Conservation (phyloP, 2,797 vertebrate species). For the Sebastes itinus region DNA sequence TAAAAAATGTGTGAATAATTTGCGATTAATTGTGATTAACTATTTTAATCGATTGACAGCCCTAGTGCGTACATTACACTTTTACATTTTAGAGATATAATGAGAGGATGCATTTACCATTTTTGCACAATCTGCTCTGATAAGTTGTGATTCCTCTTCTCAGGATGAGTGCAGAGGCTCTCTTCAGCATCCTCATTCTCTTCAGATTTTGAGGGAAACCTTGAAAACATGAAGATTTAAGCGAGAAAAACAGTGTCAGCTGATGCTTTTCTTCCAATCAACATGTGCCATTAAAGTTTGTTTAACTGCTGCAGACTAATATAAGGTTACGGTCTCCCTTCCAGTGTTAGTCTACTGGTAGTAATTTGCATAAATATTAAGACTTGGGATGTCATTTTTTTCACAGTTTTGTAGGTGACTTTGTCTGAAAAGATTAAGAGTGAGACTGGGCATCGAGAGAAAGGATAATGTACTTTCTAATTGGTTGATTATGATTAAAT, state of each 20-base stretch:
- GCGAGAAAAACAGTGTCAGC: neutral
- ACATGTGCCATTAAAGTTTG: neutral
- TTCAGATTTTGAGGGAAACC: constrained; percentile 8
- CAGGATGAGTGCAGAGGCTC: constrained; percentile 54
- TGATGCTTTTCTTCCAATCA: neutral
- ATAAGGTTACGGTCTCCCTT: neutral
- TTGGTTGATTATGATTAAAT: neutral
- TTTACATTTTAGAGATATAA: neutral
- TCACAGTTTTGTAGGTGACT: neutral
- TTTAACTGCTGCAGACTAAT: neutral
- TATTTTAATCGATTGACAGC: no score
- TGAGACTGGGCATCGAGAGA: neutral
- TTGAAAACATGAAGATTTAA: constrained; percentile 16
- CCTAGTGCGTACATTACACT: neutral
- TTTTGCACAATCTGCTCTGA: constrained; percentile 50
- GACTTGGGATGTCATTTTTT: neutral
- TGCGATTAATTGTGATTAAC: no score
- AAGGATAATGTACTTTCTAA: neutral
- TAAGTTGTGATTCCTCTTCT: constrained; percentile 63
- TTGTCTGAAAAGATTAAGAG: neutral
- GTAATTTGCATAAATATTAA: neutral
- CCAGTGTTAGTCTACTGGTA: neutral
- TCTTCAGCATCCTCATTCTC: constrained; percentile 71
- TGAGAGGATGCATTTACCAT: constrained; percentile 64
- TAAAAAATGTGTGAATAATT: no score